Percentiles rank a stretch among this genome's conserved stretches.
These are phyloP conservation scores for Acropora tenuis DNA, from an alignment of 64 coral and sea anemone species.

Conservation along the genomic window DNA sequence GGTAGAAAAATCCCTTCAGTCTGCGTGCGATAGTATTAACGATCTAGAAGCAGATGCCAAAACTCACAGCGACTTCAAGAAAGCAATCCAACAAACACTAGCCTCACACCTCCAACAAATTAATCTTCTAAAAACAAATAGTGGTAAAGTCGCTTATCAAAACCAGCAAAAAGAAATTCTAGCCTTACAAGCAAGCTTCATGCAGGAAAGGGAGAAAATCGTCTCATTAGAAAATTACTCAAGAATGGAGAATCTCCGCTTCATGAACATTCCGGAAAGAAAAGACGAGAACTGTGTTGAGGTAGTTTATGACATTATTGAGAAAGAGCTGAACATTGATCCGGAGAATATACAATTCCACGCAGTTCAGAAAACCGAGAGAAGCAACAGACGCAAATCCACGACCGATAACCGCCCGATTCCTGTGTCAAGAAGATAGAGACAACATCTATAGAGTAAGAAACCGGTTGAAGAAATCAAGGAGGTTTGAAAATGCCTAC, in stretches of 20 bases:
- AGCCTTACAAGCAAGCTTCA: neutral
- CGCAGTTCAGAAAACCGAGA: neutral
- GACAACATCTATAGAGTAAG: neutral
- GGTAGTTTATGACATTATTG: neutral
- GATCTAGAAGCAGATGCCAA: too few relatives aligned
- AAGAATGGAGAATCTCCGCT: too few relatives aligned
- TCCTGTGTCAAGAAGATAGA: neutral
- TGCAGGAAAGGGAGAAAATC: neutral
- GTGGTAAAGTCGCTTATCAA: neutral
- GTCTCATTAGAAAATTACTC: neutral
- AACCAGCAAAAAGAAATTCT: neutral
- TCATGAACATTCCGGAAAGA: neutral
- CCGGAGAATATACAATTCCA: neutral
- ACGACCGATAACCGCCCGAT: neutral
- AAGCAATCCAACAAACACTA: neutral
- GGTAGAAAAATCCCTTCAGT: too few relatives aligned
- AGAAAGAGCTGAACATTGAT: neutral
- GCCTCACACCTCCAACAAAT: neutral
- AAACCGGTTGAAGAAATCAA: neutral
- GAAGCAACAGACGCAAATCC: neutral
- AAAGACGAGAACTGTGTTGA: neutral
- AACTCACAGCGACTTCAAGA: neutral
- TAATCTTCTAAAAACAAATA: neutral
- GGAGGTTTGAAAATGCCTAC: conserved; percentile 7
- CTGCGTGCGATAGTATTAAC: too few relatives aligned